phyloP scores from a whole-genome alignment of 1,140 invertebrate species.

The Dreissena rostriformis region DNA sequence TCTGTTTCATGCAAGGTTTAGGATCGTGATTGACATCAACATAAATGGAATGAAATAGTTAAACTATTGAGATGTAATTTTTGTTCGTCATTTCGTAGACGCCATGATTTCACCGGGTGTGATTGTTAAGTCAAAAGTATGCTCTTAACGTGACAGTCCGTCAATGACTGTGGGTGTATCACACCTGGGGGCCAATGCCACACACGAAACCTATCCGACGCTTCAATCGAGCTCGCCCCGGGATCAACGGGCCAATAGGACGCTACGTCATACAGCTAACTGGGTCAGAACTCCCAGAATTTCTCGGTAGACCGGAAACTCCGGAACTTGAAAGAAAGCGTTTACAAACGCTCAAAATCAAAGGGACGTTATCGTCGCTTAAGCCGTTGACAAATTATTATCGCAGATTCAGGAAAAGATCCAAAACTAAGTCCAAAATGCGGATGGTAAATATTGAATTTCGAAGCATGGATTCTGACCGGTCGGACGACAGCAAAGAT shows the following conservation, averaged over 20 bases:
- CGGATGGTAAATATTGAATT: constrained; percentile 45
- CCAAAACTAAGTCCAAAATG: constrained; percentile 24
- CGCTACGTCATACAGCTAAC: constrained; percentile 25
- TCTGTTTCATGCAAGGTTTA: neutral
- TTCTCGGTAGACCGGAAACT: neutral
- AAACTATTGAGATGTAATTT: too few relatives aligned
- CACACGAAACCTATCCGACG: constrained; percentile 40
- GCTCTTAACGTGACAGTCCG: neutral
- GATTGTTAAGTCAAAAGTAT: neutral
- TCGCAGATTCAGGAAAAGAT: constrained; percentile 20
- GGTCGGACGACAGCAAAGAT: constrained; percentile 14
- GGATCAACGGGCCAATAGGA: constrained; percentile 34
- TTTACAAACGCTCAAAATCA: neutral
- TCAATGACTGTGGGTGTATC: too few relatives aligned
- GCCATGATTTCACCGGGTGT: too few relatives aligned
- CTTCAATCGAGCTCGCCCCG: constrained; percentile 22
- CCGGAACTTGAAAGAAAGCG: neutral
- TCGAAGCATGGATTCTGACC: constrained; percentile 27
- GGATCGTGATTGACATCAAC: neutral
- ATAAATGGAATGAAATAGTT: neutral
- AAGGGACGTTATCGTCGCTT: constrained; percentile 9
- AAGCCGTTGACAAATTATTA: constrained; percentile 31
- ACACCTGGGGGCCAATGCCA: constrained; percentile 13
- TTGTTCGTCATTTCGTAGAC: neutral
- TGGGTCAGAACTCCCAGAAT: neutral